Base-by-base conservation (phyloP, 2,888 invertebrate species). In the Liposcelis brunnea region DNA sequence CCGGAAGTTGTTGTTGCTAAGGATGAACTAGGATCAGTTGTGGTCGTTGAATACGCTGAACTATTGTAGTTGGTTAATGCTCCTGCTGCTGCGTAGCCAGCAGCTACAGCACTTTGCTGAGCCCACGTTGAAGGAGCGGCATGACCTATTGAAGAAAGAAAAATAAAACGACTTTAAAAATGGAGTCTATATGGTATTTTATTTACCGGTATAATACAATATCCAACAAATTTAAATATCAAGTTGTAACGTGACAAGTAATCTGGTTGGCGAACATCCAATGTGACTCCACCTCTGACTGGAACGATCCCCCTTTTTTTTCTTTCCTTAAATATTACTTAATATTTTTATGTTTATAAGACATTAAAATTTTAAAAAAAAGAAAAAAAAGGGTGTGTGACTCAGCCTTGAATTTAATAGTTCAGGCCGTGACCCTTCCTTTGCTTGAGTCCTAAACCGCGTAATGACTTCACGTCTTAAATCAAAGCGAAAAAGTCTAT, bases 41-140 rank as follows among this genome's bases (percentile, higher is more conserved):
- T 12, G 5, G 35, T 15, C 14, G 15, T 35, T 7, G 35, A 32
- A 36, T 45, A 46, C 31, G 32, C 47, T 14, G 33, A 26, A 19
- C 43, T 34, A 43, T 47, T 32, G 21, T 33, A 21, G 16, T 31
- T 31, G 11, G 34, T 16, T 26, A 46, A 21, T 34, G 43, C 46
- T 16, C 37, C 44, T 10, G 43, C 47, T 12, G 43, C 44, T 16
- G 49, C 50, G 47, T 52, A 52, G 34, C 49, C 47, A 8, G 52
- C 49, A 5, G 50, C 51, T 4, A 44, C 46, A 12, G 49, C 50
- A 42, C 45, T 48, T 46, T 52, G 52, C 31, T 51, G 51, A n/a
- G 52, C 50, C 54, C 54, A 54, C 12, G 52, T 48, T 5, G 52
- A 31, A 26, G 26, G 26, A 26, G 26, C 26, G n/a, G 52, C 42